Base-by-base conservation (phyloP, 2,797 vertebrate species). In the Clangula hyemalis region DNA sequence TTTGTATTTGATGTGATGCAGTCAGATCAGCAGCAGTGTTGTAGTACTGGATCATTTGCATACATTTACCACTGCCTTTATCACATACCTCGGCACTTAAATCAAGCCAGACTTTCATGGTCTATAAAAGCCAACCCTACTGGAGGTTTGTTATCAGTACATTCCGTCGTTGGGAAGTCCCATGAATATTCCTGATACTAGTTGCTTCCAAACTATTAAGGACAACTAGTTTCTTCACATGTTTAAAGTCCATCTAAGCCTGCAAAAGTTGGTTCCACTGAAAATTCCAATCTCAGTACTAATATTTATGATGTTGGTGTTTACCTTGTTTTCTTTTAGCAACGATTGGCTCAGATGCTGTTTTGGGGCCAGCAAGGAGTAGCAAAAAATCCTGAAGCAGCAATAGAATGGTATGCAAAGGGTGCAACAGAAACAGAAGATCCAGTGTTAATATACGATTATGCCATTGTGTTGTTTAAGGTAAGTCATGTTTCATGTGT, bases 301-400 rank as follows among this genome's bases (percentile, higher is more conserved):
- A 32, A 28, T 43, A 61, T 79, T 77, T 87, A 24, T 49, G 60
- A 49, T 24, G 13, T 54, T 36, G 38, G 9, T 28, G 14, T 10
- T 82, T 80, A 30, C 24, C 5, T 72, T 90, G 28, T 66, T 95
- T 94, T 83, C 56, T 92, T 84, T 49, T 73, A 99, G 99, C 99
- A 98, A 98, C 96, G 94, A 27, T 62, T 99, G 96, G 99, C 98
- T 74, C 97, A 97, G 87, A 98, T 99, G 98, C 97, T 99, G 54
- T 98, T 98, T 95, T 99, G 98, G 98, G 99, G 99, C 39, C 98
- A 98, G 36, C 98, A 98, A 73, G 98, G 99, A n/a, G 97, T 99
- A 77, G 95, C 97, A 34, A 99, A 99, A 98, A 98, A 99, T 92
- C 94, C 97, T 0, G 96, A 83, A 75, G 97, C 97, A 1, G 99